Conservation (phyloP, 2,888 invertebrate genomes). For the Caenorhabditis panamensis region DNA sequence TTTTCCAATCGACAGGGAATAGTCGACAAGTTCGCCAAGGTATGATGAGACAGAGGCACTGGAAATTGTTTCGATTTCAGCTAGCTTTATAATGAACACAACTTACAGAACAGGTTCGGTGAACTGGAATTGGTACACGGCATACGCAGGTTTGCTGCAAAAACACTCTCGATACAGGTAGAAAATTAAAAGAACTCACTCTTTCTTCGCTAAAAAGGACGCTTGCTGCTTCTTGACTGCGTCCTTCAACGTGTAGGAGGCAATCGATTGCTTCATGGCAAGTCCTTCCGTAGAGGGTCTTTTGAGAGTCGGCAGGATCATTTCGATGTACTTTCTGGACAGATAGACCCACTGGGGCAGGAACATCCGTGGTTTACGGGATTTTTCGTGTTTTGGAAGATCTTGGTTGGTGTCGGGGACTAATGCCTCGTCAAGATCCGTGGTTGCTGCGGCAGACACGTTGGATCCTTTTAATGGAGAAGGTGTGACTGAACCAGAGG, state of each 20-base stretch:
- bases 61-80: too few species aligned
- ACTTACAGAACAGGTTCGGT: conserved; percentile 43
- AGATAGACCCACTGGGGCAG: conserved; percentile 40
- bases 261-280: conserved; percentile 23
- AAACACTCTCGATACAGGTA: too few species aligned
- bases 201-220: too few species aligned
- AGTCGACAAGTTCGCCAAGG: conserved; percentile 31
- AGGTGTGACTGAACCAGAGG: too few species aligned
- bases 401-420: not conserved
- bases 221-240: conserved; percentile 28
- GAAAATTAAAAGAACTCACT: too few species aligned
- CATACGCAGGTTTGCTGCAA: conserved; percentile 13
- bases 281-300: conserved; percentile 4
- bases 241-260: conserved; percentile 28
- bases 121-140: conserved; percentile 34
- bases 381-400: conserved; percentile 42
- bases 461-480: not conserved
- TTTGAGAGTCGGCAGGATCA: conserved; percentile 13
- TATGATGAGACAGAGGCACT: conserved; percentile 30
- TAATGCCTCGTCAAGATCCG: conserved; percentile 6
- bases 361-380: conserved; percentile 40
- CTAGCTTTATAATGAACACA: too few species aligned
- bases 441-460: not conserved
- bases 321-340: conserved; percentile 21
- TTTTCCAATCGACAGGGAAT: conserved; percentile 10